Evolutionary conservation across 2,888 invertebrate species (phyloP), one percentile per base, ranked within the genome.

Genomic region (Tetragnatha montana): DNA sequence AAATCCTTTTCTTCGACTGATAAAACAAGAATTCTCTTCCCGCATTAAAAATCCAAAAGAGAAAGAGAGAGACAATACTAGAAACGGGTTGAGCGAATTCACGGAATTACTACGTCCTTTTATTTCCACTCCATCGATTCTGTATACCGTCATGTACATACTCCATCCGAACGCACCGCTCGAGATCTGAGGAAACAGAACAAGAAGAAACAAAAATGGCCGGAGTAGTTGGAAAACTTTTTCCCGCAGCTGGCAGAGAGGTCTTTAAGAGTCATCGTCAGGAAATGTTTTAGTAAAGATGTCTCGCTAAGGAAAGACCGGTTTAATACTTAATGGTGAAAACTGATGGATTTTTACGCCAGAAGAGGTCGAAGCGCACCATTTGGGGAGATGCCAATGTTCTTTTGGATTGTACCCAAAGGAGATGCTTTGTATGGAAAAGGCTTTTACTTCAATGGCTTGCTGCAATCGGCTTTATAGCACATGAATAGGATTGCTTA

Each of bases 261-360:
- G 19, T 47, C 71, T 71, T 81, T 21, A 35, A 70, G 71, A 19
- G 47, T 70, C 47, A 70, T 69, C 80, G 35, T 70, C 69, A 81
- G 69, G 49, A 71, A 21, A 81, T 81, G 80, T 74, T 74, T 75
- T 47, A 83, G 75, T 83, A 35, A 83, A 75, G 75, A 75, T 35
- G 75, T 83, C 75, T 74, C 68, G 6, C 21, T n/a, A 75, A 22
- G 74, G 75, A 60, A 60, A 83, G 74, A 83, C n/a, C 83, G 21
- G 60, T 83, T 83, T 83, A 83, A 83, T 83, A 83, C 74, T 83
- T 83, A 83, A 83, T 83, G n/a, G 82, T 19, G 83, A 83, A 75
- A 69, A 74, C 83, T 83, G 83, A 83, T 83, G 74, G 83, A 74
- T 74, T 74, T 83, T 83, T 51, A 68, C 8, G 75, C 35, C 35